phyloP scores from a whole-genome alignment of 2,888 invertebrate genomes.

The Ectemnius continuus region DNA sequence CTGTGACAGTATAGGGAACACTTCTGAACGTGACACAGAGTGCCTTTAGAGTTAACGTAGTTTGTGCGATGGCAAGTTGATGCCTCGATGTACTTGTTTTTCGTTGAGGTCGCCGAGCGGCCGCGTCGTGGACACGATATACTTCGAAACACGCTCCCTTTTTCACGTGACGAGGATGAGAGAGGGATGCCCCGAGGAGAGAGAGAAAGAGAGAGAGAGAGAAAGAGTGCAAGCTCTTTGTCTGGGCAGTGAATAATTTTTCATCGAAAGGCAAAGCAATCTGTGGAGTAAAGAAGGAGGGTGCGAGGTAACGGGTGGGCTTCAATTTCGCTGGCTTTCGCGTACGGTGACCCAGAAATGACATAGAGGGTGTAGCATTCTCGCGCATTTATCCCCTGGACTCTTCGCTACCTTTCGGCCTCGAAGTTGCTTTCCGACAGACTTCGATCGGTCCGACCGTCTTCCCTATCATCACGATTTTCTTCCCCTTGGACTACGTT shows the following conservation, averaged over 20 bases:
- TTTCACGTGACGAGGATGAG: background rate
- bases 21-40: conserved; percentile 13
- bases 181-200: too few relatives aligned
- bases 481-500: background rate
- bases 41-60: conserved; percentile 22
- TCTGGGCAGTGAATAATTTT: conserved; percentile 54
- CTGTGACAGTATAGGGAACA: background rate
- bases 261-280: conserved; percentile 48
- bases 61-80: conserved; percentile 39
- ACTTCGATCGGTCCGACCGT: conserved; percentile 43
- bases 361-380: conserved; percentile 48
- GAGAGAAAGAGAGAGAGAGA: too few relatives aligned
- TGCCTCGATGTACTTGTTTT: conserved; percentile 1
- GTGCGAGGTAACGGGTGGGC: conserved; percentile 14
- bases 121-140: too few relatives aligned
- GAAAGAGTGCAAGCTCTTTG: background rate
- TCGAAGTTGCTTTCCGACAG: conserved; percentile 50
- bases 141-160: conserved; percentile 1
- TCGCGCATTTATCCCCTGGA: conserved; percentile 57
- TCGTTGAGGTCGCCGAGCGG: background rate
- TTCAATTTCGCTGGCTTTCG: conserved; percentile 63
- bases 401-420: conserved; percentile 42
- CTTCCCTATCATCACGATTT: conserved; percentile 12
- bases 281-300: conserved; percentile 23
- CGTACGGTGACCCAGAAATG: conserved; percentile 59